Evolutionary conservation across 2,113 vertebrate genomes (phyloP), one percentile per base, ranked within the genome.

Genomic region (Crocuta crocuta): DNA sequence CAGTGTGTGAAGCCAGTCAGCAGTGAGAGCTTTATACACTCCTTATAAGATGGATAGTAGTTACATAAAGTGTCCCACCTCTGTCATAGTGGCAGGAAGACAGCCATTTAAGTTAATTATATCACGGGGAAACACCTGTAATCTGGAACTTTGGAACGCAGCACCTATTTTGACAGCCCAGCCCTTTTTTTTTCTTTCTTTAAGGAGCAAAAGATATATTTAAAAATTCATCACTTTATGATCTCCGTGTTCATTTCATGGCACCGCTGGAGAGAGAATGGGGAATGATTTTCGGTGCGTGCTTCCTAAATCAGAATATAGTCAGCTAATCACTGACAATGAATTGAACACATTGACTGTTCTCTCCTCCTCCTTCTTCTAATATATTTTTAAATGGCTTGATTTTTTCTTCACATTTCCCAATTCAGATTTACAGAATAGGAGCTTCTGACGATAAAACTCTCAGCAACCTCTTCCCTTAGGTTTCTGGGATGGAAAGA

Each of bases 71-170:
- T 97, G 97, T 84, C 81, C 98, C 96, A 98, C 98, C 97, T 99
- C 98, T 98, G 95, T 98, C 97, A 98, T 98, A 58, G 11, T 94
- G 95, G 96, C 74, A 94, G 97, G 98, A 95, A 98, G 92, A 98
- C 95, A 79, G 65, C 98, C 89, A 95, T 98, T 98, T 97, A 94
- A 98, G 91, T 95, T 98, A 98, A 99, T 99, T 98, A 96, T 92
- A 96, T 98, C 97, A 94, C 71, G 63, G 78, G 96, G 96, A 97
- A 78, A 98, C 88, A 91, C 87, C 80, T 94, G 70, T 98, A 98
- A 98, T 98, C 97, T 98, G 78, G 21, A 91, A 98, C 97, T 98
- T 97, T 98, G 68, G 45, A 97, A 98, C 85, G 89, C 43, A 97
- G 84, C 23, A 21, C 45, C 87, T 98, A 86, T 98, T 98, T 98